These are phyloP conservation scores for Pachypeltis micranthus DNA, from an alignment of 1,140 invertebrate species.

Conservation along the genomic window DNA sequence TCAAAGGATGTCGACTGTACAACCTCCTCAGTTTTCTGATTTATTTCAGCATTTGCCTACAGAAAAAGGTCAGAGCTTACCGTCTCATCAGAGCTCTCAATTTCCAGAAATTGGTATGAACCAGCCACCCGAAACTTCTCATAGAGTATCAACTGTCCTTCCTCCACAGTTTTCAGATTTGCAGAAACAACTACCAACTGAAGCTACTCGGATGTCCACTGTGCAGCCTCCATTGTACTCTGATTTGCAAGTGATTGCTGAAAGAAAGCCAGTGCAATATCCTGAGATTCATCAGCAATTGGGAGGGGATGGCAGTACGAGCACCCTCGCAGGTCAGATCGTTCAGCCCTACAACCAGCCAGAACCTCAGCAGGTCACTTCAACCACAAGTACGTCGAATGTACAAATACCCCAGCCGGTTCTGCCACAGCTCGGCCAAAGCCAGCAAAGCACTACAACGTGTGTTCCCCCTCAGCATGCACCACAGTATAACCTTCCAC, in stretches of 20 bases:
- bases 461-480: neutral
- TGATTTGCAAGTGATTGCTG: neutral
- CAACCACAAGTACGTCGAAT: slow-evolving; percentile 24
- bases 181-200: neutral
- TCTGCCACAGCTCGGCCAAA: slow-evolving; percentile 22
- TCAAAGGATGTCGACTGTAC: slow-evolving; percentile 9
- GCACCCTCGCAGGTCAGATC: too few relatives aligned
- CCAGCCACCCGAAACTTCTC: neutral
- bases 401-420: slow-evolving; percentile 31
- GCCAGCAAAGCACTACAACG: too few relatives aligned
- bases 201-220: slow-evolving; percentile 16
- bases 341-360: slow-evolving; percentile 36
- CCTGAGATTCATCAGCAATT: slow-evolving; percentile 38
- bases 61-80: neutral
- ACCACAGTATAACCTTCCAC: neutral
- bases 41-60: slow-evolving; percentile 31
- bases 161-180: slow-evolving; percentile 30
- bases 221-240: slow-evolving; percentile 13
- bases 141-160: slow-evolving; percentile 27
- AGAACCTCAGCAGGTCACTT: slow-evolving; percentile 36
- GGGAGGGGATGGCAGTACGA: too few relatives aligned
- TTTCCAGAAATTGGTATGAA: neutral
- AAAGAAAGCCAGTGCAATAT: neutral
- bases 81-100: neutral
- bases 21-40: slow-evolving; percentile 7